phyloP scores from a whole-genome alignment of 1,140 invertebrate species.

The Rhyacophila brunnea region DNA sequence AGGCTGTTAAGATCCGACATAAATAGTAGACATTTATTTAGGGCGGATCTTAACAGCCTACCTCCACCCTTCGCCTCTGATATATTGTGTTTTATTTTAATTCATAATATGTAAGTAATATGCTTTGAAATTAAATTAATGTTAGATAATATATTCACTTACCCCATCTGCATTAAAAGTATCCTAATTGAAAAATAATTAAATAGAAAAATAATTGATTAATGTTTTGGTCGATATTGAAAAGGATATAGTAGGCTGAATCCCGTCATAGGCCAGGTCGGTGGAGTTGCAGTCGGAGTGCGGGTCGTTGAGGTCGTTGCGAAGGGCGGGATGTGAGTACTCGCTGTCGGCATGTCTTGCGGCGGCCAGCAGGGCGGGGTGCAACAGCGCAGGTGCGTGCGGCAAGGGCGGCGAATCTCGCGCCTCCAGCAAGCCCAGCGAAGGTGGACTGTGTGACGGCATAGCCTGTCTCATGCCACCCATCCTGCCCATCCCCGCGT shows the following conservation, averaged over 20 bases:
- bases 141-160: too few species aligned
- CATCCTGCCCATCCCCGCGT: slow-evolving; percentile 45
- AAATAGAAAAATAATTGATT: background rate
- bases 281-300: slow-evolving; percentile 86
- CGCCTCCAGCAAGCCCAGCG: slow-evolving; percentile 64
- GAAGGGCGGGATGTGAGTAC: slow-evolving; percentile 64
- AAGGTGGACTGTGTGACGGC: slow-evolving; percentile 58
- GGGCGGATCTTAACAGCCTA: too few species aligned
- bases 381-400: slow-evolving; percentile 75
- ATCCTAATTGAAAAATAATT: too few species aligned
- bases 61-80: too few species aligned
- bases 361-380: slow-evolving; percentile 75
- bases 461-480: slow-evolving; percentile 45
- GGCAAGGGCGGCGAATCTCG: slow-evolving; percentile 77
- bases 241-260: slow-evolving; percentile 95
- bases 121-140: too few species aligned
- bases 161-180: too few species aligned
- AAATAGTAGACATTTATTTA: too few species aligned
- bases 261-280: slow-evolving; percentile 83
- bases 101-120: too few species aligned
- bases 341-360: slow-evolving; percentile 75
- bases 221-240: slow-evolving; percentile 47
- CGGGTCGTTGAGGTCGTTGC: slow-evolving; percentile 78
- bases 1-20: too few species aligned
- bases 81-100: too few species aligned